Conservation (phyloP, 2,113 vertebrate species). For the Notarius lentiginosus region DNA sequence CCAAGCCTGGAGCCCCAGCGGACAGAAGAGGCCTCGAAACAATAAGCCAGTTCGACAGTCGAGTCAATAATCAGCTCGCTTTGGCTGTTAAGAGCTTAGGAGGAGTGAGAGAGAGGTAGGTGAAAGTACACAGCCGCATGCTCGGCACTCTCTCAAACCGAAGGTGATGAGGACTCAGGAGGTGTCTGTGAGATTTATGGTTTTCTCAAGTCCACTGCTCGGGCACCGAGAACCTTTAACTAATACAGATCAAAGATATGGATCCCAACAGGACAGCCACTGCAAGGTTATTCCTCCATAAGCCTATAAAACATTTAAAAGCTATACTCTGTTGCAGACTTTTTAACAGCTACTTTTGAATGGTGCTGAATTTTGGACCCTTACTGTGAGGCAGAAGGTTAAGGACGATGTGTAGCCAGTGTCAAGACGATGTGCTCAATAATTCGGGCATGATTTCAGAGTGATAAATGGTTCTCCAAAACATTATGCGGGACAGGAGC, state of each 20-base stretch:
- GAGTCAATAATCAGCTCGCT: constrained; percentile 65
- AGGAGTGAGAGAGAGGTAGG: constrained; percentile 53
- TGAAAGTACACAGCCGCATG: constrained; percentile 33
- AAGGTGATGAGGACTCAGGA: constrained; percentile 59
- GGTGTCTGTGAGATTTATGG: constrained; percentile 56
- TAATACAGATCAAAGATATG: constrained; percentile 64
- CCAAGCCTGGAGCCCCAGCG: constrained; percentile 52
- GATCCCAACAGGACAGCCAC: constrained; percentile 61
- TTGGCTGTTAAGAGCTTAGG: constrained; percentile 65
- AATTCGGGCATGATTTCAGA: constrained; percentile 37
- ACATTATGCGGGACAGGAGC: constrained; percentile 43
- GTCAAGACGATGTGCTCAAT: constrained; percentile 47
- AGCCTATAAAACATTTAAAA: constrained; percentile 54
- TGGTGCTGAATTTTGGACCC: constrained; percentile 35
- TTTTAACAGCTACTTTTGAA: constrained; percentile 45
- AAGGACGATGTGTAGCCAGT: constrained; percentile 36
- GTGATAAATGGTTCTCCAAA: constrained; percentile 51
- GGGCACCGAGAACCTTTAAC: constrained; percentile 55
- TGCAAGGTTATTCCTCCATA: constrained; percentile 61
- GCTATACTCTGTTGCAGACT: constrained; percentile 35
- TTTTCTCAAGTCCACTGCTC: constrained; percentile 46
- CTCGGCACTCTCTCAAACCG: constrained; percentile 42
- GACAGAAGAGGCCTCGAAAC: constrained; percentile 56
- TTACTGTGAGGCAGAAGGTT: constrained; percentile 39
- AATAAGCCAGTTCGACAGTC: constrained; percentile 59